Conservation (phyloP, 2,113 vertebrate species). For the Scalopus aquaticus region DNA sequence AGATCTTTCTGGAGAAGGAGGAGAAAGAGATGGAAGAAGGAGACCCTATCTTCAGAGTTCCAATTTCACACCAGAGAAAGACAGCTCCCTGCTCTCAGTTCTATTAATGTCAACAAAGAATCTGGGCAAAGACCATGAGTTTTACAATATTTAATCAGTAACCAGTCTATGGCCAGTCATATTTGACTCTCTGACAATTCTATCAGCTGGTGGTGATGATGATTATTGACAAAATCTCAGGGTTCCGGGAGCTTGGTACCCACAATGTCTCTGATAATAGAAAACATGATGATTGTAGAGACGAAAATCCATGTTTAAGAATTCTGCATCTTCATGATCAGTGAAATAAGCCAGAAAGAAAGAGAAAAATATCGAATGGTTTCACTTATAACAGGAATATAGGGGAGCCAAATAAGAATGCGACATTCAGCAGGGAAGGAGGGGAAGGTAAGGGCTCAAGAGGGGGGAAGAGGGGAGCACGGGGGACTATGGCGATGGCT, state of each 20-base stretch:
- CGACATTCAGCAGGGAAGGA: too few relatives aligned
- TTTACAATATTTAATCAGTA: background rate
- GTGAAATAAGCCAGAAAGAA: too few relatives aligned
- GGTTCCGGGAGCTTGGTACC: background rate
- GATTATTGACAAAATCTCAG: background rate
- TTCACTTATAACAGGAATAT: too few relatives aligned
- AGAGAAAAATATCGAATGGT: too few relatives aligned
- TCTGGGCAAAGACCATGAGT: background rate
- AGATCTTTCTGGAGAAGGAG: background rate
- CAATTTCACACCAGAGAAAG: background rate
- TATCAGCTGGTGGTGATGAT: background rate
- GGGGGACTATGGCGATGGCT: too few relatives aligned
- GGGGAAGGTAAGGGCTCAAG: too few relatives aligned
- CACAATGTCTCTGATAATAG: background rate
- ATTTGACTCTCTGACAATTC: background rate
- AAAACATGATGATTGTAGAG: background rate
- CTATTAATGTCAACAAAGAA: background rate
- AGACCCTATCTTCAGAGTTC: background rate
- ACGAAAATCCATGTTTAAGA: background rate
- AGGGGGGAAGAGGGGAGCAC: too few relatives aligned
- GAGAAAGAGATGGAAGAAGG: background rate
- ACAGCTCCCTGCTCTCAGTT: background rate
- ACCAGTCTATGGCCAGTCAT: background rate
- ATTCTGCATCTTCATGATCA: constrained; percentile 11
- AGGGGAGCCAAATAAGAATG: too few relatives aligned